These are phyloP conservation scores for Ormyrus nitidulus DNA, from an alignment of 2,888 invertebrate genomes.

Conservation along the genomic window DNA sequence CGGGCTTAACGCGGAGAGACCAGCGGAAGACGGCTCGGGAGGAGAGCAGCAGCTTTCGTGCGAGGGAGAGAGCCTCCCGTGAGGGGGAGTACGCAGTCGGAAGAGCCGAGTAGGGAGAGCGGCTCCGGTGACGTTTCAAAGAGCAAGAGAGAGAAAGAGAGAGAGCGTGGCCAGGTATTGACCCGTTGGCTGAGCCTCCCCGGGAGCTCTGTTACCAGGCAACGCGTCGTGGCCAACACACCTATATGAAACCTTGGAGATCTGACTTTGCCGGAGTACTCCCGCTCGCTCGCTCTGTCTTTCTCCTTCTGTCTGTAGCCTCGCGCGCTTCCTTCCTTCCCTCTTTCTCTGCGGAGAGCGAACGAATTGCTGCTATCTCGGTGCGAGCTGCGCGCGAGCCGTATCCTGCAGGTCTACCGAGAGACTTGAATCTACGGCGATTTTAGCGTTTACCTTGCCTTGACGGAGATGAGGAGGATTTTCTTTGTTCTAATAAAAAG, in stretches of 20 bases:
- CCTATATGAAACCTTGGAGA: constrained; percentile 72
- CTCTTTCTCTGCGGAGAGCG: constrained; percentile 1
- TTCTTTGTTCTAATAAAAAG: too few species aligned
- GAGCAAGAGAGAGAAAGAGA: constrained; percentile 59
- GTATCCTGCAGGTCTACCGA: too few species aligned
- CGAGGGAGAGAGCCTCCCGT: not conserved
- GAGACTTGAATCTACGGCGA: too few species aligned
- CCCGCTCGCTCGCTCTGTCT: constrained; percentile 48
- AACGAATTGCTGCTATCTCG: constrained; percentile 5
- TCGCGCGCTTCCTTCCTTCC: constrained; percentile 62
- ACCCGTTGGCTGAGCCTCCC: constrained; percentile 72
- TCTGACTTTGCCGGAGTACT: constrained; percentile 68
- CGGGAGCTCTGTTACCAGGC: constrained; percentile 69
- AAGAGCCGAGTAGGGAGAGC: constrained; percentile 54
- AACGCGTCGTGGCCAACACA: constrained; percentile 74
- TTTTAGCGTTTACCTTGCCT: too few species aligned
- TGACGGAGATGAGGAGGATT: too few species aligned
- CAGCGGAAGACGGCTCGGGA: not conserved
- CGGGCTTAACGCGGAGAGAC: not conserved
- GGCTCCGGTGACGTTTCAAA: constrained; percentile 51
- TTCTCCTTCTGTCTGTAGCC: constrained; percentile 55
- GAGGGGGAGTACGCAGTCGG: constrained; percentile 58
- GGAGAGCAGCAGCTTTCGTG: not conserved
- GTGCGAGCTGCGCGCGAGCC: not conserved
- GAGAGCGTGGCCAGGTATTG: constrained; percentile 71